phyloP scores from a whole-genome alignment of 2,113 vertebrate species.

The Dipodomys spectabilis region DNA sequence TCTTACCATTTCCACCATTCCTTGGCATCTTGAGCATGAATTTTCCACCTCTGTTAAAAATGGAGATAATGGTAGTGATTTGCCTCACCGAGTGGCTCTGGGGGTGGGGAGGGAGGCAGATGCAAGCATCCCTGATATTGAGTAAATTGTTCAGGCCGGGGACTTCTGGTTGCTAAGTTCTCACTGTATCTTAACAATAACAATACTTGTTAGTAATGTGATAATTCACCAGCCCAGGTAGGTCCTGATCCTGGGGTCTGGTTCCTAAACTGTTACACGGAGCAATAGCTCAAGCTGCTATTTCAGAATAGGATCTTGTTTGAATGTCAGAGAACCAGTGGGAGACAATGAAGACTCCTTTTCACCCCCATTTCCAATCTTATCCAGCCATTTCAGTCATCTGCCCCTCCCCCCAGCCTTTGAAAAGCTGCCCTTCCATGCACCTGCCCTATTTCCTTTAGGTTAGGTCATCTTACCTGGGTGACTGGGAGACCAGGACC shows the following conservation, averaged over 20 bases:
- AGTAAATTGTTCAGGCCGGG: background rate
- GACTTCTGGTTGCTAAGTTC: background rate
- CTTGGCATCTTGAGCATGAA: background rate
- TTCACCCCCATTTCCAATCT: too few relatives aligned
- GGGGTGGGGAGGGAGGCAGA: background rate
- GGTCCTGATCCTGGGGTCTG: background rate
- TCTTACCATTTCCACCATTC: fast-evolving
- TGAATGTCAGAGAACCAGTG: background rate
- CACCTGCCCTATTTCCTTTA: background rate
- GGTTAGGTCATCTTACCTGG: background rate
- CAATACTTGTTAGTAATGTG: too few relatives aligned
- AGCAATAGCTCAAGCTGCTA: background rate
- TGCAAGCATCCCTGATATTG: fast-evolving
- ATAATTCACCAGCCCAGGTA: background rate
- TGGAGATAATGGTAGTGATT: background rate
- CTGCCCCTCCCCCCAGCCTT: background rate
- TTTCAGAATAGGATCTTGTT: background rate
- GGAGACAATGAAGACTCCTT: background rate
- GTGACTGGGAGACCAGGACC: background rate
- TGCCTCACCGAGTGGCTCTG: background rate
- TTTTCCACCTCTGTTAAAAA: background rate
- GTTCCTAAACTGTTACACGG: background rate
- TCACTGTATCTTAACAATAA: background rate
- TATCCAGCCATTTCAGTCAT: background rate
- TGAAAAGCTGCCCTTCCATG: background rate